A percentile compares a stretch with the other conserved stretches of the same genome.
These are phyloP conservation scores for Sebastolobus alascanus DNA, from an alignment of 2,797 vertebrate genomes.

Conservation along the genomic window DNA sequence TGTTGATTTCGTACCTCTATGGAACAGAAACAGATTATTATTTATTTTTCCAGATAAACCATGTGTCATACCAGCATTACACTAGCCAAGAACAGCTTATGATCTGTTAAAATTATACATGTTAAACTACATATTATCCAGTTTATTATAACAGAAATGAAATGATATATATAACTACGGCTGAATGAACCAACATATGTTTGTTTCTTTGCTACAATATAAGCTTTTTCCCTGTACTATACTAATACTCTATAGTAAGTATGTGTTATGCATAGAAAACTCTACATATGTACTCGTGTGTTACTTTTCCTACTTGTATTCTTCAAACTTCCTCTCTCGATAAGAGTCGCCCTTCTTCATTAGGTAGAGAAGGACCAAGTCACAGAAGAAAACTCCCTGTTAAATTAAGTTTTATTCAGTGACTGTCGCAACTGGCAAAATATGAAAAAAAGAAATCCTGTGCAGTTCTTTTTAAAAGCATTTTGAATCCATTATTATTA, in stretches of 20 bases:
- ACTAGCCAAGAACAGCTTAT: neutral
- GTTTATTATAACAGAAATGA: neutral
- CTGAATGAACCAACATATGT: neutral
- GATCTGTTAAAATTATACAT: neutral
- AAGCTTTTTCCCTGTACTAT: neutral
- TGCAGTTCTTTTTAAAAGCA: neutral
- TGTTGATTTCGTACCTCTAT: conserved; percentile 36
- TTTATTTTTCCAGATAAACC: neutral
- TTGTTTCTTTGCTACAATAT: neutral
- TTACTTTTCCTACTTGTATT: conserved; percentile 80
- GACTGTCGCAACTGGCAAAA: neutral
- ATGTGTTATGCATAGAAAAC: neutral
- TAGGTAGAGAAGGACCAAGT: conserved; percentile 91
- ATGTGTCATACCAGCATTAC: neutral
- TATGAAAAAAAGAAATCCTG: neutral
- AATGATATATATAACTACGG: neutral
- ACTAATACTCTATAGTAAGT: neutral
- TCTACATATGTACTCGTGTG: neutral
- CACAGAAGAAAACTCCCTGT: conserved; percentile 92
- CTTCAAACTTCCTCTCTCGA: conserved; percentile 90
- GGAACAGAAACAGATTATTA: neutral
- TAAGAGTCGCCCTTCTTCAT: conserved; percentile 90
- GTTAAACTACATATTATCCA: neutral
- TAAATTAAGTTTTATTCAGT: conserved; percentile 16
- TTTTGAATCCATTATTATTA: neutral